These are phyloP conservation scores for Eristalinus sepulchralis DNA, from an alignment of 2,888 invertebrate genomes.

Conservation along the genomic window DNA sequence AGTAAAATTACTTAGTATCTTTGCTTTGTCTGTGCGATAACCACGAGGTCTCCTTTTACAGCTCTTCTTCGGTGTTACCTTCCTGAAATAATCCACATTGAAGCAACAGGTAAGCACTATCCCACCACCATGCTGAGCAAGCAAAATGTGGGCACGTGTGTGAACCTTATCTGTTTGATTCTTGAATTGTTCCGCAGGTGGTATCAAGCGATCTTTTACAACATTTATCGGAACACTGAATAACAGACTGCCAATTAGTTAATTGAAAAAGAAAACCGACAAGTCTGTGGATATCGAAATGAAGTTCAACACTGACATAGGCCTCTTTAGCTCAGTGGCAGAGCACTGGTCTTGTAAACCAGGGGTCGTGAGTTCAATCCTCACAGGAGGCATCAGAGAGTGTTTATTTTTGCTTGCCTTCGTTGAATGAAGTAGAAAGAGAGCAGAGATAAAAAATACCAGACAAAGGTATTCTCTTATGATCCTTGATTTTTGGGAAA, in stretches of 20 bases:
- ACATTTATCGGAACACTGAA: background rate
- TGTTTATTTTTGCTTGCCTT: background rate
- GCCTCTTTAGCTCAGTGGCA: conserved; percentile 95
- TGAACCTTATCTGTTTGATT: background rate
- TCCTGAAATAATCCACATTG: no score
- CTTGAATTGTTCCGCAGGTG: background rate
- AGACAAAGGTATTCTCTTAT: no score
- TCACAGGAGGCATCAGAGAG: conserved; percentile 87
- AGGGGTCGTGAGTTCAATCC: conserved; percentile 95
- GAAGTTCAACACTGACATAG: background rate
- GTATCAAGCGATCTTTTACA: background rate
- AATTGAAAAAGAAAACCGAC: background rate
- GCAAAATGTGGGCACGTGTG: no score
- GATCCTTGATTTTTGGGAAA: no score
- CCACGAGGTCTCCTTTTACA: no score
- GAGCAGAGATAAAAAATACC: no score
- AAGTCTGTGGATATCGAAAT: background rate
- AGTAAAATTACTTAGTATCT: no score
- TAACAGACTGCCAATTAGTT: background rate
- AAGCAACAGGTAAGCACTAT: no score
- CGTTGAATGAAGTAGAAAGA: no score
- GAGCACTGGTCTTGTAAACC: conserved; percentile 96
- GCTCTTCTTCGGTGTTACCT: no score
- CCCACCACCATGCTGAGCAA: no score
- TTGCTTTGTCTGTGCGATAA: no score